phyloP scores from a whole-genome alignment of 2,797 vertebrate species.

The Channallabes apus region DNA sequence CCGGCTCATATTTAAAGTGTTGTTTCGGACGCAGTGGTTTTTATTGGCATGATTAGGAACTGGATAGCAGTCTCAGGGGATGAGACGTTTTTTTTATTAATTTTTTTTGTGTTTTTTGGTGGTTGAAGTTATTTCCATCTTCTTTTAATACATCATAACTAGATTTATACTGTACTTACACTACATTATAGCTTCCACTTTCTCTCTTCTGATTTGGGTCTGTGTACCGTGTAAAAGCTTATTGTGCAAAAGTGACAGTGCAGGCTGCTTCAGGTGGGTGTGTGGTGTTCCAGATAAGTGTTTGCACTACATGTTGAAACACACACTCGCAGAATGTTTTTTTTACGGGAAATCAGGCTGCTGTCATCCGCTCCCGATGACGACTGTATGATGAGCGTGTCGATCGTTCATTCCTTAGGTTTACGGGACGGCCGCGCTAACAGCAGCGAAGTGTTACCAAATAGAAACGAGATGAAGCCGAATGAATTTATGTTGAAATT shows the following conservation, averaged over 20 bases:
- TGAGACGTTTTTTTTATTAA: background rate
- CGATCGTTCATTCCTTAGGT: background rate
- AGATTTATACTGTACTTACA: too few relatives aligned
- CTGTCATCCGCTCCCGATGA: background rate
- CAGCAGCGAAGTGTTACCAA: background rate
- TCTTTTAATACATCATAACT: background rate
- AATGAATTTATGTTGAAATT: too few relatives aligned
- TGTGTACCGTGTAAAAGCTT: background rate
- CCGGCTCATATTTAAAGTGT: background rate
- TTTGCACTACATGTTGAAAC: conserved; percentile 66
- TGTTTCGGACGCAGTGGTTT: background rate
- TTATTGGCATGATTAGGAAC: background rate
- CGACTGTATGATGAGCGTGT: background rate
- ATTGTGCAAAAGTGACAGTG: conserved; percentile 45
- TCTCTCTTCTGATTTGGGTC: background rate
- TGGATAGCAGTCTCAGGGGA: background rate
- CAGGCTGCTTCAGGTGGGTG: conserved; percentile 23
- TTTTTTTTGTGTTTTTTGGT: background rate
- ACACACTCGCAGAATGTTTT: conserved; percentile 64
- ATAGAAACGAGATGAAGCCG: background rate
- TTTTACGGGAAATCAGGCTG: conserved; percentile 15
- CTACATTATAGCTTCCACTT: background rate
- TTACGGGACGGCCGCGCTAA: background rate
- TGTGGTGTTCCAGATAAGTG: conserved; percentile 48
- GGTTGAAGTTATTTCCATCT: background rate